Evolutionary conservation across 1,140 invertebrate species (phyloP).

Genomic region (Rhopalosiphum padi): DNA sequence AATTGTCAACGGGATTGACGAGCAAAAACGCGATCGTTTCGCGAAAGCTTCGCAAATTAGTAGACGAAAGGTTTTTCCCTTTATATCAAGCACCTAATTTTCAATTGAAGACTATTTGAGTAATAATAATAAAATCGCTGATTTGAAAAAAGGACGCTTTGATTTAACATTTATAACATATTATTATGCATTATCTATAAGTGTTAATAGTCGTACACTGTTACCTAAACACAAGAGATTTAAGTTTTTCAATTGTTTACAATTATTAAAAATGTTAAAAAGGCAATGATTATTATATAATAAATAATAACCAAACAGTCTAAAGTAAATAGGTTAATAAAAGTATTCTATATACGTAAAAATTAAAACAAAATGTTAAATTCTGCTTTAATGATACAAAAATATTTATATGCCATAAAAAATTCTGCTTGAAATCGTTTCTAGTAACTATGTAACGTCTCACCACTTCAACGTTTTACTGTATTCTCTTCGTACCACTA

Average conservation of each 20-base stretch:
- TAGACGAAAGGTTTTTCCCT: neutral
- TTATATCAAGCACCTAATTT: neutral
- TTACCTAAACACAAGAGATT: no score
- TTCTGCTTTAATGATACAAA: neutral
- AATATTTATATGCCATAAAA: neutral
- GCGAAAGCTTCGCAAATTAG: neutral
- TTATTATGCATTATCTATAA: neutral
- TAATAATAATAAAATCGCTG: neutral
- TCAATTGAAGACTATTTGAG: neutral
- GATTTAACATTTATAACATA: neutral
- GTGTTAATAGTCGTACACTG: no score
- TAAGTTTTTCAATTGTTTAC: no score
- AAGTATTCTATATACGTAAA: neutral
- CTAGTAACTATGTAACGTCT: neutral
- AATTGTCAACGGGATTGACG: slow-evolving; percentile 15
- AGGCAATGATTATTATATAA: no score
- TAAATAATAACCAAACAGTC: neutral
- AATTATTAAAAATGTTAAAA: no score
- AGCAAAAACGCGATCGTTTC: slow-evolving; percentile 28
- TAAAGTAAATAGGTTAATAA: neutral
- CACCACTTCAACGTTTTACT: neutral
- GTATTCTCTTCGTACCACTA: neutral
- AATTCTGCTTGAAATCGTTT: neutral
- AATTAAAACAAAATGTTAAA: neutral
- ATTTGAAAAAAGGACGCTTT: neutral